phyloP scores from a whole-genome alignment of 2,797 vertebrate genomes.

The Gadopsis marmoratus region DNA sequence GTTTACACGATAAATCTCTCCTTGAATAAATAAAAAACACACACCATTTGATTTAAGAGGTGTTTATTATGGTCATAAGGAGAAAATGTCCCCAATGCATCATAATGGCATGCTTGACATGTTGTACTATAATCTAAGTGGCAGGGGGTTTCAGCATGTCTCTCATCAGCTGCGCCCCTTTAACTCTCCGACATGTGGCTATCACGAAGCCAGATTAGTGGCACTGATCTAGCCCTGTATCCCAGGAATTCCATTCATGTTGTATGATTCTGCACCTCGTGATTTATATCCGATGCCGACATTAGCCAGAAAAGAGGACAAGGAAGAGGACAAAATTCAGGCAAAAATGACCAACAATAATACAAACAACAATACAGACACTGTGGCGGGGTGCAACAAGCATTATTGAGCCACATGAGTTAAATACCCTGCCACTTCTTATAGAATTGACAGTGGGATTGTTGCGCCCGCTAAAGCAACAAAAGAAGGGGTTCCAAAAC shows the following conservation, averaged over 20 bases:
- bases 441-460: too few species aligned
- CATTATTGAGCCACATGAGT: too few species aligned
- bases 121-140: slow-evolving; percentile 28
- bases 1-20: background rate
- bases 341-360: too few species aligned
- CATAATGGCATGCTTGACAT: slow-evolving; percentile 19
- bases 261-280: background rate
- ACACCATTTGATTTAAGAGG: background rate
- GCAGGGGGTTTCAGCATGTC: background rate
- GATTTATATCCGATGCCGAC: background rate
- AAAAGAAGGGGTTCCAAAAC: too few species aligned
- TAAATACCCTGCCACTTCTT: too few species aligned
- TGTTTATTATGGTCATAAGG: slow-evolving; percentile 8
- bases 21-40: background rate
- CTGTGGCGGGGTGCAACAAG: too few species aligned
- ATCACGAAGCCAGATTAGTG: slow-evolving; percentile 25
- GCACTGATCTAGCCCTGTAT: slow-evolving; percentile 8
- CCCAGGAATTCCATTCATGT: background rate
- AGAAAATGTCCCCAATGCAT: slow-evolving; percentile 9
- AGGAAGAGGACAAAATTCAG: too few species aligned
- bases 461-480: too few species aligned
- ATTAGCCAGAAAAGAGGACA: too few species aligned
- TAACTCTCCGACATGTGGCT: slow-evolving; percentile 19
- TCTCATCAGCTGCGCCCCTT: slow-evolving; percentile 36
- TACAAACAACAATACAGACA: too few species aligned